Conservation (phyloP, 2,113 vertebrate genomes). For the Riparia riparia region DNA sequence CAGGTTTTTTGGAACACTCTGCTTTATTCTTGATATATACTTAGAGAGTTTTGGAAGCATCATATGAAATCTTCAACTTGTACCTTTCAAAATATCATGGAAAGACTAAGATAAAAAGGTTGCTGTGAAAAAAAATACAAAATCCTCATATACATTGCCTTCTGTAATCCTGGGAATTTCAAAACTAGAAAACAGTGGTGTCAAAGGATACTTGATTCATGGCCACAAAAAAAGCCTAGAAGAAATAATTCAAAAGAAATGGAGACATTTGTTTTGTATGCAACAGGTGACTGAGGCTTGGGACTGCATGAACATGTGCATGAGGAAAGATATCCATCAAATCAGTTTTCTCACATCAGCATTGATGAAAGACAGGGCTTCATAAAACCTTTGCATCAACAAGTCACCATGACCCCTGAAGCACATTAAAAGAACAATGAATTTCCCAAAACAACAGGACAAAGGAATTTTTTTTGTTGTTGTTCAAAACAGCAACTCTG, state of each 20-base stretch:
- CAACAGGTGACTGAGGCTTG: not conserved
- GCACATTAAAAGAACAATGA: not conserved
- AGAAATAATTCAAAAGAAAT: not conserved
- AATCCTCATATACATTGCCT: not conserved
- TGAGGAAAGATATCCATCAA: not conserved
- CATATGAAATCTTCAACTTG: not conserved
- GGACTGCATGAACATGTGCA: not conserved
- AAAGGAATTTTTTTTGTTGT: not conserved
- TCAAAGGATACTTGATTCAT: not conserved
- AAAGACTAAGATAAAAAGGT: not conserved
- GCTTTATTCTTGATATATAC: not conserved
- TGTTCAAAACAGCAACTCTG: not conserved
- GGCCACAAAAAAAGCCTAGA: not conserved
- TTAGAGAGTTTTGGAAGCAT: not conserved
- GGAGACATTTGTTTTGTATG: not conserved
- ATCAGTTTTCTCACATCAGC: slow-evolving; percentile 25
- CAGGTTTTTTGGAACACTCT: not conserved
- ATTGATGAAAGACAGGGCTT: not conserved
- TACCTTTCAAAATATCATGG: not conserved
- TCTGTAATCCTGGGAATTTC: not conserved
- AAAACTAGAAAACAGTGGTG: not conserved
- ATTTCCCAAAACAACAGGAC: not conserved
- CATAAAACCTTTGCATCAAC: not conserved
- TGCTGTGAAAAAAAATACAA: not conserved
- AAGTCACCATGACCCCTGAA: not conserved